Evolutionary conservation across 2,888 invertebrate species (phyloP).

Genomic region (Metacarcinus magister): DNA sequence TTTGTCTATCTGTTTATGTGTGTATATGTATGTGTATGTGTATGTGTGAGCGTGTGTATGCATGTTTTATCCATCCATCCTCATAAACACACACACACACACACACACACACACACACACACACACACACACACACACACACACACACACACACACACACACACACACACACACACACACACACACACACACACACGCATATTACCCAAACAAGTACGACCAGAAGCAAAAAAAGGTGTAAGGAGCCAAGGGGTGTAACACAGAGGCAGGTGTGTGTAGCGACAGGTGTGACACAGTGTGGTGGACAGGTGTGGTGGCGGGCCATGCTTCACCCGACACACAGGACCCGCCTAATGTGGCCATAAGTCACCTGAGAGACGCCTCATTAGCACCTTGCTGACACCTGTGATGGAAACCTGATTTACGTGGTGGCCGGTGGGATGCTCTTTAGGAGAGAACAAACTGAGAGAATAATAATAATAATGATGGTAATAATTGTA

Average conservation of each 20-base stretch:
- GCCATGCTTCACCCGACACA: constrained; percentile 12
- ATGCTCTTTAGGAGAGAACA: neutral
- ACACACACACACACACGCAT: neutral
- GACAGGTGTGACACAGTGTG: constrained; percentile 18
- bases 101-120: too few relatives aligned
- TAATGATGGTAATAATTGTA: neutral
- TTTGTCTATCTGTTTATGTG: too few relatives aligned
- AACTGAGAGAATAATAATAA: neutral
- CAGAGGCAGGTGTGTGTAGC: constrained; percentile 11
- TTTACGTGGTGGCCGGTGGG: neutral
- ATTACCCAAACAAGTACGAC: too few relatives aligned
- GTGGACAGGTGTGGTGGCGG: constrained; percentile 16
- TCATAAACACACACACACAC: too few relatives aligned
- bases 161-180: neutral
- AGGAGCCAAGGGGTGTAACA: neutral
- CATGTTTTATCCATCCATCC: too few relatives aligned
- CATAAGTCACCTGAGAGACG: constrained; percentile 30
- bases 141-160: neutral
- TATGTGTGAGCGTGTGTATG: neutral
- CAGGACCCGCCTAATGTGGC: constrained; percentile 36
- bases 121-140: too few relatives aligned
- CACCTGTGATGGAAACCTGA: constrained; percentile 31
- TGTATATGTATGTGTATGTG: too few relatives aligned
- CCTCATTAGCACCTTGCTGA: constrained; percentile 11
- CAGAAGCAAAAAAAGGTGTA: neutral